phyloP scores from a whole-genome alignment of 2,113 vertebrate species.

The Erythrocebus patas region DNA sequence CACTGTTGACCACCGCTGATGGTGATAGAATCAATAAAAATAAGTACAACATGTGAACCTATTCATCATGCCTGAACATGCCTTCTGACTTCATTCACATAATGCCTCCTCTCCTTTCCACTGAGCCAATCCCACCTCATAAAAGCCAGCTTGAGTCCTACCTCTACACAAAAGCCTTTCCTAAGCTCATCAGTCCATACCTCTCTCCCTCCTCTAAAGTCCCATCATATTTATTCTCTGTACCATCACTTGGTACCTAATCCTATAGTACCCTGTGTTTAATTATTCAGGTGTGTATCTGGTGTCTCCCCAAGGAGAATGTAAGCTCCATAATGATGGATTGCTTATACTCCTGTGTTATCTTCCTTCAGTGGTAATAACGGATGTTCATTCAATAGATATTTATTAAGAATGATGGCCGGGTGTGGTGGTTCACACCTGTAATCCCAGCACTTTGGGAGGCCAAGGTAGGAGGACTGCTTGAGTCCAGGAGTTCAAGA shows the following conservation, averaged over 20 bases:
- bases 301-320: neutral
- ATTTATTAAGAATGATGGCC: neutral
- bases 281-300: neutral
- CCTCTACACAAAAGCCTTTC: neutral
- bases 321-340: neutral
- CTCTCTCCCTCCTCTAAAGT: neutral
- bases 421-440: no score
- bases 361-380: neutral
- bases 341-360: neutral
- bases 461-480: no score
- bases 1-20: neutral
- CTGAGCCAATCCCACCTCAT: neutral
- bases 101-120: neutral
- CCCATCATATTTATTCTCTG: neutral
- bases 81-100: neutral
- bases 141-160: neutral
- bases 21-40: slow-evolving; percentile 24
- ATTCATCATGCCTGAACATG: neutral
- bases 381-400: neutral
- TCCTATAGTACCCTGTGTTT: neutral
- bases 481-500: no score
- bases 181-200: neutral
- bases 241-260: neutral
- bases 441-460: no score
- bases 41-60: neutral